Base-by-base conservation (phyloP, 2,797 vertebrate species). In the Cuniculus paca region DNA sequence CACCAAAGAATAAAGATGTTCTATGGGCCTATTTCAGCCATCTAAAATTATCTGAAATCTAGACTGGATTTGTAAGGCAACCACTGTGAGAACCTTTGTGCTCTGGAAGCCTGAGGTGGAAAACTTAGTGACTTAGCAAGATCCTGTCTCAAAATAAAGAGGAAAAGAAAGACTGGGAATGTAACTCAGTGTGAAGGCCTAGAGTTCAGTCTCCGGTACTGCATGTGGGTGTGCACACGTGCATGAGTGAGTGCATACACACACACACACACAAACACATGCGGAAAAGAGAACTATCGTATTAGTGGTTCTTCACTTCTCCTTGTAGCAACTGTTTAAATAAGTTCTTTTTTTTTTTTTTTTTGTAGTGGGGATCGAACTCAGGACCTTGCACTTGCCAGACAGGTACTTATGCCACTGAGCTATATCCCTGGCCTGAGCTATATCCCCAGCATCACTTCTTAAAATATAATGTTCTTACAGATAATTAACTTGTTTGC, bases 261-360 rank as follows among this genome's bases (percentile, higher is more conserved):
- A 74, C 22, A 45, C 68, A 70, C 2, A 68, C 39, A 74, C 70
- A 63, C 31, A 74, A 22, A 74, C 10, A 42, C 68, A 72, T 22
- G 26, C 39, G 8, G 24, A 75, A 74, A 16, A 77, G 36, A 91
- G 9, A 91, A 95, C 19, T 14, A 88, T 39, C 83, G 22, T 93
- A 54, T 89, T 95, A 52, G 19, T 91, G 45, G 26, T 65, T 95
- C 91, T 91, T 72, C 28, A 91, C 52, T 88, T 70, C 77, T 86
- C n/a, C 52, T 81, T 82, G n/a, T 85, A 93, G 52, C 24, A 94
- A 42, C 24, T 96, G 65, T 92, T 95, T 90, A 95, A 96, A 82
- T 95, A 93, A 94, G 88, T 72, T 88, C 52, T 54, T 54, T 54
- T 54, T 54, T 54, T 48, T 48, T 48, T 54, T 54, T 54, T 54